Evolutionary conservation across 2,797 vertebrate species (phyloP), one percentile per base, ranked within the genome.

Genomic region (Mormyrus proboscirostris): DNA sequence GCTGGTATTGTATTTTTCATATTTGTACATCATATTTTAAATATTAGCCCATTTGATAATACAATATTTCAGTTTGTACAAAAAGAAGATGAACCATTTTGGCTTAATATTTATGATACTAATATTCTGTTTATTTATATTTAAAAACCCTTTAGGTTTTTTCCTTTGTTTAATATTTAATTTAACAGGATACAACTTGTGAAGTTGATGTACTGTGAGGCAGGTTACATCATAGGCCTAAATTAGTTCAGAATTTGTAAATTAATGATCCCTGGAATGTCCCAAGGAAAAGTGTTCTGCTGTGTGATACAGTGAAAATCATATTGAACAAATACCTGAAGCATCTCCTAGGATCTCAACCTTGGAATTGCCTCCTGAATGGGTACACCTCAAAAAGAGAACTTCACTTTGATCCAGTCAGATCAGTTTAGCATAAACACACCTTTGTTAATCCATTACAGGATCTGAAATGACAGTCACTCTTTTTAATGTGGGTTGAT

Each of bases 371-470:
- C 38, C 38, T 38, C 73, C 76, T n/a, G 16, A 82, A 22, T 25
- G 76, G 76, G 8, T 41, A 0, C 29, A 38, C 12, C 33, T 38
- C 33, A 73, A 38, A 38, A 73, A 16, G 29, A 38, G 69, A 73
- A 38, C 29, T 16, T 38, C 33, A 73, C 2, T 73, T 38, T 16
- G 29, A 38, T 73, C 69, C 29, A 5, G 33, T 16, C 69, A 73
- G 65, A 73, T 29, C 62, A 33, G 62, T 33, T 69, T n/a, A 41
- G 33, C 41, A 82, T 82, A 82, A 82, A 44, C 8, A 82, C 2
- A 44, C 41, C 76, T 47, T 82, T 82, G 76, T 82, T 82, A 82
- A 82, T 47, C 76, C 76, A 82, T 47, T 82, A 41, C 76, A 47
- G 41, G 76, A 82, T 44, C 76, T 82, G 41, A 82, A 82, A 82